Evolutionary conservation across 1,140 invertebrate genomes (phyloP), one percentile per base, ranked within the genome.

Genomic region (Parasteatoda tepidariorum): DNA sequence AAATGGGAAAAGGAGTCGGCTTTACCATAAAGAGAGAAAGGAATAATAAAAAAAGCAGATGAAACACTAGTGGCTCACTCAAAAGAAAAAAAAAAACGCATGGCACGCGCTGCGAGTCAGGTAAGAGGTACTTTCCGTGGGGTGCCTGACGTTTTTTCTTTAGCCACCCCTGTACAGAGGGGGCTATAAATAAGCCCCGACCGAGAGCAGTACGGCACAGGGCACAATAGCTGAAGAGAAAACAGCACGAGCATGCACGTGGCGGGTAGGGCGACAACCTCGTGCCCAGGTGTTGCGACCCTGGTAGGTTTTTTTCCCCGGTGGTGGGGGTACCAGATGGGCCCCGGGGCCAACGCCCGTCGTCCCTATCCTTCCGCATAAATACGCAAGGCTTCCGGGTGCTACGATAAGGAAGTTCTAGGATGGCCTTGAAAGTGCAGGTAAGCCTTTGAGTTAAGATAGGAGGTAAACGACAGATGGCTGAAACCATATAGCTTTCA

Each of bases 251-350:
- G 48, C 48, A 7, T 11, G 28, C 76, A 68, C 76, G 76, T 79
- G 76, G 64, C 48, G 15, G 34, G 31, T n/a, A 68, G 78, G 66
- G 31, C 78, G 78, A 82, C 78, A 82, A 82, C 78, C 78, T 38
- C 67, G 24, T 61, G 73, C 26, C 76, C 76, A 68, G 76, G 76
- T 78, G 74, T 54, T 78, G 34, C 30, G 57, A 24, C 30, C 41
- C 48, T n/a, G 15, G 2, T n/a, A 41, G 3, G 26, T 7, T 15
- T 26, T 48, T 68, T 73, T 73, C 33, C 33, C 22, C 15, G 73
- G 74, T 57, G 33, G 74, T 22, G 54, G 55, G 74, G 66, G n/a
- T 5, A 11, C 22, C 34, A 71, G 22, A 62, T 61, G 78, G 66
- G 28, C 33, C 62, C 54, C 57, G 78, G 67, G 78, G 59, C 59